Base-by-base conservation (phyloP, 2,797 vertebrate genomes). In the Falco berigora region DNA sequence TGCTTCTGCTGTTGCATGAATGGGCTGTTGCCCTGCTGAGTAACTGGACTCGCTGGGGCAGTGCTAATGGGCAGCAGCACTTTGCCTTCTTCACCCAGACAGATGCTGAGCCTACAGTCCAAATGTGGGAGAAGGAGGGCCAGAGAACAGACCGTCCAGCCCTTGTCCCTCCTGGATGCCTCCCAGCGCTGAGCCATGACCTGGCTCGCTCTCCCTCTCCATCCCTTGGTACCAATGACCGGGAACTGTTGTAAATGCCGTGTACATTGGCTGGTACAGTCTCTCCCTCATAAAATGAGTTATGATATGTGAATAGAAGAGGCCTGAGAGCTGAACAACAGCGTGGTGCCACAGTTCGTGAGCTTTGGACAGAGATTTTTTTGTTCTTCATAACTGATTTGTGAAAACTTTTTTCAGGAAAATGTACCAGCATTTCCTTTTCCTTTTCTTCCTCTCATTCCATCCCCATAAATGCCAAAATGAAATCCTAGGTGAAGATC, bases 381-480 rank as follows among this genome's bases (percentile, higher is more conserved):
- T 73, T 91, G 58, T 61, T 69, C 49, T 53, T 78, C 32, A 3
- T 84, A 50, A 18, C 14, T 58, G 61, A 49, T 49, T 64, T 61
- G 47, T 75, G 15, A 56, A 74, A 53, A 14, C 23, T 32, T 77
- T 38, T 93, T 88, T 42, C 67, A 97, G 96, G 34, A 94, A 11
- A 27, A 89, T 78, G 80, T 79, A 77, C 49, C 47, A 53, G 36
- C 20, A 55, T 28, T 63, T 87, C 46, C 28, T 90, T 62, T 73
- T 93, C 47, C 24, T 96, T 88, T 71, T 96, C 49, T 56, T 88
- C 44, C 44, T 96, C 47, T 86, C 27, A 61, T 92, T 96, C 79
- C 49, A 58, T 19, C 40, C 20, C 42, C 55, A 56, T 66, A 74
- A 86, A 75, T 91, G 90, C 50, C 67, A 87, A 73, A 53, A 46